Evolutionary conservation across 2,888 invertebrate genomes (phyloP).

Genomic region (Acronicta leporina): DNA sequence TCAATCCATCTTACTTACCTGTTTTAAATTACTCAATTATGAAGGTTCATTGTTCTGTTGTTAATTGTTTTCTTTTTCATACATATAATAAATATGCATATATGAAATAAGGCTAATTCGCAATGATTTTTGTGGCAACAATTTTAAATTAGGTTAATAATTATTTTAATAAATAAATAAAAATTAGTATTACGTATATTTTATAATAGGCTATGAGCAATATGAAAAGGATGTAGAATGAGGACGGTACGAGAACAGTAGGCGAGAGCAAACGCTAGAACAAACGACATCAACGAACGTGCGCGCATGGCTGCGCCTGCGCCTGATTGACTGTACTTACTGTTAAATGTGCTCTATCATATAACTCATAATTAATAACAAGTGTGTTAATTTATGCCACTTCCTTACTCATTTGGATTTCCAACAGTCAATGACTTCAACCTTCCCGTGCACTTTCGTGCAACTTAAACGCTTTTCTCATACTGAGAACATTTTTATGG

Average conservation of each 20-base stretch:
- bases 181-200: too few relatives aligned
- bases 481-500: constrained; percentile 17
- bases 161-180: too few relatives aligned
- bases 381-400: constrained; percentile 46
- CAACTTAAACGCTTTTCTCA: constrained; percentile 24
- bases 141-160: too few relatives aligned
- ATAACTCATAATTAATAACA: constrained; percentile 53
- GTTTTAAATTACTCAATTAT: background rate
- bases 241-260: constrained; percentile 28
- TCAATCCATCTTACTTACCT: constrained; percentile 1
- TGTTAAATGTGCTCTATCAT: constrained; percentile 50
- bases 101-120: too few relatives aligned
- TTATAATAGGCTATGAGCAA: constrained; percentile 5
- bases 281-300: constrained; percentile 88
- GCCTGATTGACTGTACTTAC: constrained; percentile 58
- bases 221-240: constrained; percentile 23
- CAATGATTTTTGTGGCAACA: too few relatives aligned
- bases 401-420: constrained; percentile 34
- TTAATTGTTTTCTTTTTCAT: background rate
- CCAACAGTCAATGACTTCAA: constrained; percentile 52
- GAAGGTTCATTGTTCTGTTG: background rate
- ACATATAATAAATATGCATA: background rate
- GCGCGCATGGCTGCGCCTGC: constrained; percentile 59
- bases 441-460: constrained; percentile 31
- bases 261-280: constrained; percentile 61